These are phyloP conservation scores for Brienomyrus longianalis DNA, from an alignment of 2,113 vertebrate species.

Conservation along the genomic window DNA sequence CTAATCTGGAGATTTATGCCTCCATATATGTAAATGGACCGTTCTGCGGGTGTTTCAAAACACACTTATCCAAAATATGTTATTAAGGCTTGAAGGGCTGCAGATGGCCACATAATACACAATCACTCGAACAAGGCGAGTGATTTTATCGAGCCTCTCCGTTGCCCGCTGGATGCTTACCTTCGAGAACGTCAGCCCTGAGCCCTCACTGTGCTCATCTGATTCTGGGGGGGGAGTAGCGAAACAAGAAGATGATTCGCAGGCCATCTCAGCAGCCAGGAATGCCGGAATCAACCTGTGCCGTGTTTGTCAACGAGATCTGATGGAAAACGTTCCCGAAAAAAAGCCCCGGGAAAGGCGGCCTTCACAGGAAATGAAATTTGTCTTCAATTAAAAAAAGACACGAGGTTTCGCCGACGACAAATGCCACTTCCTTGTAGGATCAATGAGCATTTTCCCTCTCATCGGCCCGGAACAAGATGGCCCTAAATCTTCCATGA, in stretches of 20 bases:
- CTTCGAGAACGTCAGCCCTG: neutral
- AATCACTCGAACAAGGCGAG: slow-evolving; percentile 65
- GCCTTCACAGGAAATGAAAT: slow-evolving; percentile 74
- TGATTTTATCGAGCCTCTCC: slow-evolving; percentile 45
- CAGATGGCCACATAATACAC: slow-evolving; percentile 63
- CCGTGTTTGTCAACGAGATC: slow-evolving; percentile 76
- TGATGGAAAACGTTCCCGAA: slow-evolving; percentile 65
- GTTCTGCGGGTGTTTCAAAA: slow-evolving; percentile 62
- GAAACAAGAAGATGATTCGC: neutral
- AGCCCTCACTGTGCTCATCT: slow-evolving; percentile 10
- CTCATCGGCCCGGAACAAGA: slow-evolving; percentile 79
- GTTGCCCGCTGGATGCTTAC: slow-evolving; percentile 17
- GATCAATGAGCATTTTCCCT: slow-evolving; percentile 77
- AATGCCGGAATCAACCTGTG: slow-evolving; percentile 61
- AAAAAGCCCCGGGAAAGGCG: slow-evolving; percentile 34
- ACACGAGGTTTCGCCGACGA: slow-evolving; percentile 55
- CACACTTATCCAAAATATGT: slow-evolving; percentile 61
- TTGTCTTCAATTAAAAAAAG: slow-evolving; percentile 80
- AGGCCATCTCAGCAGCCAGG: slow-evolving; percentile 5
- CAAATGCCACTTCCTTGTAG: slow-evolving; percentile 69
- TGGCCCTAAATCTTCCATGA: slow-evolving; percentile 90
- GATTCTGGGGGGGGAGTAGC: neutral
- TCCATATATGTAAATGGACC: slow-evolving; percentile 60
- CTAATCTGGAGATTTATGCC: slow-evolving; percentile 71
- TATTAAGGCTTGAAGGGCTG: slow-evolving; percentile 54